Evolutionary conservation across 2,797 vertebrate genomes (phyloP), one percentile per base, ranked within the genome.

Genomic region (Lepilemur septentrionalis): DNA sequence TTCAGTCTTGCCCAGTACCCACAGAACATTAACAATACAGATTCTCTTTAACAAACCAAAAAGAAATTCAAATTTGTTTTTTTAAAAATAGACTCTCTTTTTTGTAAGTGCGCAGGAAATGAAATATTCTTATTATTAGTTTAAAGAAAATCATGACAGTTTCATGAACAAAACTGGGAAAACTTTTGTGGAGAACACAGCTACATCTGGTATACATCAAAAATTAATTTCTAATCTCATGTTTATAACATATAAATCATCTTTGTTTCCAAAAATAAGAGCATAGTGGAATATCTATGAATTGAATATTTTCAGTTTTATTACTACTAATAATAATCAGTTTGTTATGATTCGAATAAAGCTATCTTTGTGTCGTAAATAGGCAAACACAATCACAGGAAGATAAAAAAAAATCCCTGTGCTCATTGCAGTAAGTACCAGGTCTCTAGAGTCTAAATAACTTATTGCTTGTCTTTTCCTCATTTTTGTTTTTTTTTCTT

Each of bases 101-200:
- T 55, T 69, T 61, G 55, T 89, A 95, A 82, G 76, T 96, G 30
- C 35, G 73, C 65, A 95, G 89, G 85, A 97, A 95, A 93, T 92
- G 9, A 94, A 82, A 38, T 57, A 91, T 55, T 70, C 43, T 93
- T 84, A 65, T 88, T 82, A 65, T 78, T 89, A 86, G 20, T 94
- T 93, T 90, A 92, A 96, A 95, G n/a, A 63, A 70, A 91, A 38
- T 89, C 22, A n/a, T 67, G 63, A 94, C 63, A 95, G 76, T 46
- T 95, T 95, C 82, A 72, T 93, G 86, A 86, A 18, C 43, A 59
- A 80, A 90, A n/a, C 48, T 8, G 12, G 2, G 35, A 93, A 92
- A 79, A 17, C 15, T 59, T 63, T 50, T 84, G 41, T 91, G 48
- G 69, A 20, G 13, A 17, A 78, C 5, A 35, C 9, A 69, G 20